These are phyloP conservation scores for Amphilophus citrinellus DNA, from an alignment of 2,113 vertebrate genomes.

Conservation along the genomic window DNA sequence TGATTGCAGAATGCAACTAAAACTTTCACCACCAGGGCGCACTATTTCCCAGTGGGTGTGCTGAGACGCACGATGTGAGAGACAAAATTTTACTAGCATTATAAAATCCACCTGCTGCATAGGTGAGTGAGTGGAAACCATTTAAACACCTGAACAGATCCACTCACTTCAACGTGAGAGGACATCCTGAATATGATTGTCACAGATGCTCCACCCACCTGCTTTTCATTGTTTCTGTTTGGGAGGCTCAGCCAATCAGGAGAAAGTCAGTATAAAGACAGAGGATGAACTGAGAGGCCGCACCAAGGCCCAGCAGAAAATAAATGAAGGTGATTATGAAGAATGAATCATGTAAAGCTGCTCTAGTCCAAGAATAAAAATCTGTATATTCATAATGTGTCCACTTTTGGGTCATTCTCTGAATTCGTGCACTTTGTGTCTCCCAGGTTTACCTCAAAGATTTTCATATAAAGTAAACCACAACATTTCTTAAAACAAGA, in stretches of 20 bases:
- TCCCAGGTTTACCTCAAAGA: too few species aligned
- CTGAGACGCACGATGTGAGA: background rate
- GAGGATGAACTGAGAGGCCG: background rate
- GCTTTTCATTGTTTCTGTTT: background rate
- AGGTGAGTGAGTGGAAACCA: background rate
- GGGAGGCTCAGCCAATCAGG: background rate
- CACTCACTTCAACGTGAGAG: background rate
- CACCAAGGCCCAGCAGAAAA: background rate
- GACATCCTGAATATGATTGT: background rate
- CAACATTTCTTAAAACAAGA: too few species aligned
- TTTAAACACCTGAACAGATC: background rate
- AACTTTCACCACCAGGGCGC: background rate
- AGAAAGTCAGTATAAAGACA: background rate
- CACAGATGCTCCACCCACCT: background rate
- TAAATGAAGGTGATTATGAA: background rate
- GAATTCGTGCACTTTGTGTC: too few species aligned
- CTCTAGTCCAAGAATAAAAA: background rate
- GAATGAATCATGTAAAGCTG: background rate
- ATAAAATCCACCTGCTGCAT: background rate
- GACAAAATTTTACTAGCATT: background rate
- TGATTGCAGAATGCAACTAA: background rate
- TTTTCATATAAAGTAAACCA: too few species aligned
- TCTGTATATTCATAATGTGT: background rate
- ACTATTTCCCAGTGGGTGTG: background rate
- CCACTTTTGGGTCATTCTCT: background rate